Evolutionary conservation across 2,797 vertebrate genomes (phyloP).

Genomic region (Vireo griseus): DNA sequence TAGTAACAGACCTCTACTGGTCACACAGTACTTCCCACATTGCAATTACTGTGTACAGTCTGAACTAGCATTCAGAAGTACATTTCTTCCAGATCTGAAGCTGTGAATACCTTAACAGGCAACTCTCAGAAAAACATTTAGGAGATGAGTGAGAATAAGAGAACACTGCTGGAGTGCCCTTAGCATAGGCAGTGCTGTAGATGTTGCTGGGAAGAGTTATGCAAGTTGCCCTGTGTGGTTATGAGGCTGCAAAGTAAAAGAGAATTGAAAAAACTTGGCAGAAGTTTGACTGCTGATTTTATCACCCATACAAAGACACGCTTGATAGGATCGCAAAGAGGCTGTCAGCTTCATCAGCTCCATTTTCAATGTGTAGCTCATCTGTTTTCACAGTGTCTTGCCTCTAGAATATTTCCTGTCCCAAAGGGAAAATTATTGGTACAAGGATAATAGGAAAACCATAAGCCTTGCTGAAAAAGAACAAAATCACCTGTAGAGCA

Average conservation of each 20-base stretch:
- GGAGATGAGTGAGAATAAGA: neutral
- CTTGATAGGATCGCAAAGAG: neutral
- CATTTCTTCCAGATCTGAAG: neutral
- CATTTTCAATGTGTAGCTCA: neutral
- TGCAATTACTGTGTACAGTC: neutral
- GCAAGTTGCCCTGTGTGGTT: neutral
- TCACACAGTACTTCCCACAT: neutral
- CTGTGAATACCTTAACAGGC: neutral
- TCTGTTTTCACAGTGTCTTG: neutral
- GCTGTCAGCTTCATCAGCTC: neutral
- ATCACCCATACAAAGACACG: neutral
- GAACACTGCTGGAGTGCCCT: neutral
- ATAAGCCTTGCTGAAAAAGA: neutral
- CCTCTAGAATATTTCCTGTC: neutral
- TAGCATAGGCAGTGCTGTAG: neutral
- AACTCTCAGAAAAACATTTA: neutral
- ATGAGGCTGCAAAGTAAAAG: neutral
- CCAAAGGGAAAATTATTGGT: neutral
- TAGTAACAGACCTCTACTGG: neutral
- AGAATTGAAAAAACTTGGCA: neutral
- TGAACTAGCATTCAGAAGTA: neutral
- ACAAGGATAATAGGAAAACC: neutral
- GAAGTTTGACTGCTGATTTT: conserved; percentile 9
- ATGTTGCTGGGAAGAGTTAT: neutral
- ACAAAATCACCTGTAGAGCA: neutral